phyloP scores from a whole-genome alignment of 1,140 invertebrate species.

The Leucophenga varia region DNA sequence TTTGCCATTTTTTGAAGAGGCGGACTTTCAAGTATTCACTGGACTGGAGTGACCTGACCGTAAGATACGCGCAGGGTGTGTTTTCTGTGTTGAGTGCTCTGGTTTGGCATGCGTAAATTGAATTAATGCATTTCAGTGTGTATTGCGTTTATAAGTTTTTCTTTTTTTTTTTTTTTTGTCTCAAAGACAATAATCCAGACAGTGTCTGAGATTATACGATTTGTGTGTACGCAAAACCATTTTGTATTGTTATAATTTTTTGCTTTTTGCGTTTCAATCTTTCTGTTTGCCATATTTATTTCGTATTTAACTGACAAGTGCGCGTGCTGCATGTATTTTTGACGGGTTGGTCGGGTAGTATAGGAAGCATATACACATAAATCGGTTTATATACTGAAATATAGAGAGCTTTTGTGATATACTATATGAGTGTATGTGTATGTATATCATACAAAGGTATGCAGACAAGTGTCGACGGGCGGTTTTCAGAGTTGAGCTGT shows the following conservation, averaged over 20 bases:
- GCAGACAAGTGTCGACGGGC: slow-evolving; percentile 51
- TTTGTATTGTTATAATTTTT: slow-evolving; percentile 47
- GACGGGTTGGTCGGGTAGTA: too few relatives aligned
- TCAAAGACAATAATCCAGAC: slow-evolving; percentile 29
- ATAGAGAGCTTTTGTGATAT: background rate
- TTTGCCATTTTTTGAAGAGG: too few relatives aligned
- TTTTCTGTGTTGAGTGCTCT: slow-evolving; percentile 11
- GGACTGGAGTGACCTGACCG: slow-evolving; percentile 27
- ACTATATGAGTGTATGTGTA: background rate
- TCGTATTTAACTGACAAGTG: too few relatives aligned
- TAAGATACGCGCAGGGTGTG: slow-evolving; percentile 24
- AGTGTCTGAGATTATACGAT: slow-evolving; percentile 38
- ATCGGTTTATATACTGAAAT: too few relatives aligned
- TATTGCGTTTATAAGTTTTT: slow-evolving; percentile 12
- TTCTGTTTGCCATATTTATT: slow-evolving; percentile 15
- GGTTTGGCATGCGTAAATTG: slow-evolving; percentile 47
- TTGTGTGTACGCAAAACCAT: slow-evolving; percentile 28
- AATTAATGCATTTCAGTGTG: slow-evolving; percentile 49
- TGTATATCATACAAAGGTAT: slow-evolving; percentile 43
- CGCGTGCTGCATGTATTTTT: too few relatives aligned
- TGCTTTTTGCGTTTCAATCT: slow-evolving; percentile 3
- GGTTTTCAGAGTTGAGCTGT: too few relatives aligned
- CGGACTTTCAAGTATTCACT: background rate
- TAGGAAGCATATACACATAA: too few relatives aligned
- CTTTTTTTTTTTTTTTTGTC: too few relatives aligned